These are phyloP conservation scores for Harpagifer antarcticus DNA, from an alignment of 2,797 vertebrate genomes.

Conservation along the genomic window DNA sequence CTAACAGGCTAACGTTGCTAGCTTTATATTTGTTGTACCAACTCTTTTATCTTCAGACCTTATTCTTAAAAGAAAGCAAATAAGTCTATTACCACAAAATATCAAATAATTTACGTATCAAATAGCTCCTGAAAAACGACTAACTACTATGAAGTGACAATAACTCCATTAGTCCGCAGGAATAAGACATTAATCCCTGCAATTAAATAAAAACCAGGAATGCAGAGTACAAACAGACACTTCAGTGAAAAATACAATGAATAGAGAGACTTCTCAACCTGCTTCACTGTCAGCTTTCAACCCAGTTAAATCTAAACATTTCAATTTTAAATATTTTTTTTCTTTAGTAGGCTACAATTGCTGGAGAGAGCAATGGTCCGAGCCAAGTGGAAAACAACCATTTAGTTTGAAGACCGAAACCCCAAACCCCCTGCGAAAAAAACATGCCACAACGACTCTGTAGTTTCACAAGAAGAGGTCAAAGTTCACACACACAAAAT, in stretches of 20 bases:
- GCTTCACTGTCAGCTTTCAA: slow-evolving; percentile 83
- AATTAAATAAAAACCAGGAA: slow-evolving; percentile 24
- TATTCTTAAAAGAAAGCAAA: not conserved
- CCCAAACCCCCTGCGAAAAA: slow-evolving; percentile 46
- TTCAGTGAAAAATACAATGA: slow-evolving; percentile 45
- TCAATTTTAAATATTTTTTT: slow-evolving; percentile 75
- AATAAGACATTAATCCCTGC: not conserved
- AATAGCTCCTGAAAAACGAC: not conserved
- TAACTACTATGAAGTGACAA: not conserved
- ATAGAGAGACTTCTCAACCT: slow-evolving; percentile 57
- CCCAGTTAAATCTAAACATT: slow-evolving; percentile 89
- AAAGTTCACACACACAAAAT: slow-evolving; percentile 91
- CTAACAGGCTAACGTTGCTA: not conserved
- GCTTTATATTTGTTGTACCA: not conserved
- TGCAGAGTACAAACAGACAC: slow-evolving; percentile 22
- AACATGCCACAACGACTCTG: slow-evolving; percentile 94
- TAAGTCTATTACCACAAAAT: not conserved
- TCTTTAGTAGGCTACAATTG: slow-evolving; percentile 81
- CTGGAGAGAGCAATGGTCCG: slow-evolving; percentile 87
- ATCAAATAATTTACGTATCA: not conserved
- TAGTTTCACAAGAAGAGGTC: slow-evolving; percentile 93
- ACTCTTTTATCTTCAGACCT: not conserved
- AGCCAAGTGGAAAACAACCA: slow-evolving; percentile 80
- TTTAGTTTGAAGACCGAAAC: slow-evolving; percentile 64
- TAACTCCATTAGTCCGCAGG: not conserved